Conservation (phyloP, 2,888 invertebrate genomes). For the Cheilosia variabilis region DNA sequence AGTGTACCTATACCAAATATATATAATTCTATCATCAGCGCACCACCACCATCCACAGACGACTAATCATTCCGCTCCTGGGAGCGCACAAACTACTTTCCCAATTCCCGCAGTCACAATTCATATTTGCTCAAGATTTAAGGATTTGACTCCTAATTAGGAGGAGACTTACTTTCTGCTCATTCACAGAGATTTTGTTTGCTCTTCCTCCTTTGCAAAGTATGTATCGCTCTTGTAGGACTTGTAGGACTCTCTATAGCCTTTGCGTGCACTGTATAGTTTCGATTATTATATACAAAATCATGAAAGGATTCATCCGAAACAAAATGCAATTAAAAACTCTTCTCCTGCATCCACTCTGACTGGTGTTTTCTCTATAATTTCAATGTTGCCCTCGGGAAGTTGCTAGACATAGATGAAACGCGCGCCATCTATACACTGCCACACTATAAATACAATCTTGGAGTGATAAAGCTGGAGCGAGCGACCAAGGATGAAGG, state of each 20-base stretch:
- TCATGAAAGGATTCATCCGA: conserved; percentile 69
- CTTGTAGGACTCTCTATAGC: neutral
- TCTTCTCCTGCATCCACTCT: conserved; percentile 35
- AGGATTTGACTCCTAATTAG: conserved; percentile 68
- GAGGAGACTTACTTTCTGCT: conserved; percentile 56
- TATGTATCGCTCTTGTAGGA: neutral
- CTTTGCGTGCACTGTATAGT: conserved; percentile 34
- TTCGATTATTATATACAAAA: conserved; percentile 72
- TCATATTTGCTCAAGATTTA: conserved; percentile 56
- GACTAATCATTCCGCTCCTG: conserved; percentile 49
- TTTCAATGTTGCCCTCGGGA: conserved; percentile 51
- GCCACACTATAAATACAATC: neutral
- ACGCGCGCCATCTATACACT: conserved; percentile 30
- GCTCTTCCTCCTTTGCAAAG: neutral
- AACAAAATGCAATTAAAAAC: conserved; percentile 75
- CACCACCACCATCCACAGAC: neutral
- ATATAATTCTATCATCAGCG: conserved; percentile 7
- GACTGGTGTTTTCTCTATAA: conserved; percentile 22
- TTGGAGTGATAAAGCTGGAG: conserved; percentile 43
- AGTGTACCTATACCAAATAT: neutral
- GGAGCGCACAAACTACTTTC: conserved; percentile 47
- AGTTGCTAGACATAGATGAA: conserved; percentile 26
- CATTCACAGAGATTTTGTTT: neutral
- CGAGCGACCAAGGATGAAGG: conserved; percentile 35
- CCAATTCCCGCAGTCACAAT: conserved; percentile 30